Conservation (phyloP, 2,888 invertebrate species). For the Synergus gifuensis region DNA sequence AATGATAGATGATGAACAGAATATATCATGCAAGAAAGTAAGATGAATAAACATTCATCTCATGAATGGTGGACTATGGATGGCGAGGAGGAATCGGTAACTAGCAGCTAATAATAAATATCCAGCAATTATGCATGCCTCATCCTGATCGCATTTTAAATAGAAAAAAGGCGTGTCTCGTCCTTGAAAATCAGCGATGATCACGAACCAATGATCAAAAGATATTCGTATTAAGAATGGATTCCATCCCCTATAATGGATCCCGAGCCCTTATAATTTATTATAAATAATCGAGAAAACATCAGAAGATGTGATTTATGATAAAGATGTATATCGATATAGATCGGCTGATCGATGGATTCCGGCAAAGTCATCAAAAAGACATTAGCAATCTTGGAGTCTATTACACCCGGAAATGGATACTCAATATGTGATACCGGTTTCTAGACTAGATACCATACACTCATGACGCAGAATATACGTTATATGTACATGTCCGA, state of each 20-base stretch:
- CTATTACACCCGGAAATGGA: conserved; percentile 27
- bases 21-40: conserved; percentile 1
- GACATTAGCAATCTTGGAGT: conserved; percentile 6
- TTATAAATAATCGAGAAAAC: not conserved
- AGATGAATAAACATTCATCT: not conserved
- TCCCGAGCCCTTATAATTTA: not conserved
- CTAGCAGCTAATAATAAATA: no score
- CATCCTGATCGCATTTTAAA: not conserved
- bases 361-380: conserved; percentile 14
- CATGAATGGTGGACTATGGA: no score
- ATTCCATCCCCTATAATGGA: no score
- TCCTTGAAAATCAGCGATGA: not conserved
- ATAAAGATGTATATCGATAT: not conserved
- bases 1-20: conserved; percentile 14
- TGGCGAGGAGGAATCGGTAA: no score
- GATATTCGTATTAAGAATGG: not conserved
- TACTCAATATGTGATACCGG: conserved; percentile 16
- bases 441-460: conserved; percentile 17
- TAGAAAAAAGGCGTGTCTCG: conserved; percentile 1
- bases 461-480: not conserved
- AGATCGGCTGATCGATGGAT: conserved; percentile 4
- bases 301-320: conserved; percentile 18
- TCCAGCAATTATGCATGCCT: not conserved
- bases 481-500: not conserved
- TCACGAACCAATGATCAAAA: not conserved